Evolutionary conservation across 2,797 vertebrate genomes (phyloP).

Genomic region (Liparis tanakae): DNA sequence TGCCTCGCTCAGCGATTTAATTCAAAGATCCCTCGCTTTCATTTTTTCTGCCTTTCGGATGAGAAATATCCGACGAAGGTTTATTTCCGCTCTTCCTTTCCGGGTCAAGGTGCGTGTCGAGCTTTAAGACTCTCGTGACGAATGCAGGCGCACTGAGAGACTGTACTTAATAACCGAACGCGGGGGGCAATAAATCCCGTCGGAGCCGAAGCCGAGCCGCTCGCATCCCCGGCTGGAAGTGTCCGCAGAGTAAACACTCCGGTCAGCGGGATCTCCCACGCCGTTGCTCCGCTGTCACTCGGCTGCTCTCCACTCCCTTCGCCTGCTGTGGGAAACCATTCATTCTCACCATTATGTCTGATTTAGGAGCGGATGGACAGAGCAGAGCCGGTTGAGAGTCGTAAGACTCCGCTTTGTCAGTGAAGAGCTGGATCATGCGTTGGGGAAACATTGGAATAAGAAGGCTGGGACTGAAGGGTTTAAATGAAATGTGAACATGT

Average conservation of each 20-base stretch:
- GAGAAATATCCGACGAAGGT: slow-evolving; percentile 62
- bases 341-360: slow-evolving; percentile 64
- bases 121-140: slow-evolving; percentile 73
- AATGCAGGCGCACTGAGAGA: slow-evolving; percentile 67
- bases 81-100: slow-evolving; percentile 60
- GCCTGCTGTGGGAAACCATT: slow-evolving; percentile 68
- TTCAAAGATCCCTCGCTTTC: slow-evolving; percentile 21
- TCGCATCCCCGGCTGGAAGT: slow-evolving; percentile 77
- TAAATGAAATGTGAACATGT: slow-evolving; percentile 31
- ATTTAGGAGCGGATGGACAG: slow-evolving; percentile 65
- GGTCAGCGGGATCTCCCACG: slow-evolving; percentile 78
- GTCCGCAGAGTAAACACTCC: slow-evolving; percentile 78
- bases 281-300: slow-evolving; percentile 79
- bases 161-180: slow-evolving; percentile 78
- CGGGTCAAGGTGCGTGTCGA: slow-evolving; percentile 57
- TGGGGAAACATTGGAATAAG: slow-evolving; percentile 43
- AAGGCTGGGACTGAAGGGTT: slow-evolving; percentile 20
- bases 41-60: slow-evolving; percentile 32
- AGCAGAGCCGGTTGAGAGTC: slow-evolving; percentile 32
- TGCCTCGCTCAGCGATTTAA: slow-evolving; percentile 24
- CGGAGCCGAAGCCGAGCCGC: slow-evolving; percentile 67
- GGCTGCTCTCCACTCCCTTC: slow-evolving; percentile 51
- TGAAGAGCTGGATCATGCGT: slow-evolving; percentile 41
- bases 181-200: slow-evolving; percentile 76
- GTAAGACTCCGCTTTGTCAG: slow-evolving; percentile 39